A percentile compares a stretch with the other conserved stretches of the same genome.
Evolutionary conservation across 1,140 invertebrate genomes (phyloP).

Genomic region (Drosophila nigrodunni): DNA sequence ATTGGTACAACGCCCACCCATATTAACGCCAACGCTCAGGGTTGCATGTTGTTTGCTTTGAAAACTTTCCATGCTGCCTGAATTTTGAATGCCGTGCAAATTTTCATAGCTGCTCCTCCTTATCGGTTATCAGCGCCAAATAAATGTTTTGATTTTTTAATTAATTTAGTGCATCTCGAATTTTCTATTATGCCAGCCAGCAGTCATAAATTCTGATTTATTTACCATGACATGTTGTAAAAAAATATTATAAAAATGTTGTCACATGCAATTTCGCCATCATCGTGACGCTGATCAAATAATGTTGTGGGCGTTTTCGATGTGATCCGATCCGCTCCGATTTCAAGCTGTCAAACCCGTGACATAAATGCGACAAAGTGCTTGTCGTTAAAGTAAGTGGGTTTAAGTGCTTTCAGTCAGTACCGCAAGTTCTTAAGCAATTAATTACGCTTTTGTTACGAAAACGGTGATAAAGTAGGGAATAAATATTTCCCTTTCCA

Average conservation of each 20-base stretch:
- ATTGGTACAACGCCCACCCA: slow-evolving; percentile 45
- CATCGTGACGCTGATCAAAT: slow-evolving; percentile 3
- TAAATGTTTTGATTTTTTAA: slow-evolving; percentile 60
- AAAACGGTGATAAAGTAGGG: neutral
- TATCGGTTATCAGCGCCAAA: slow-evolving; percentile 49
- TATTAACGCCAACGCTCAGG: no score
- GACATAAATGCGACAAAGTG: slow-evolving; percentile 6
- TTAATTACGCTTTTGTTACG: neutral
- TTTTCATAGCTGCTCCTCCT: slow-evolving; percentile 41
- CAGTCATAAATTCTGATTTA: slow-evolving; percentile 38
- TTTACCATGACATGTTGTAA: slow-evolving; percentile 11
- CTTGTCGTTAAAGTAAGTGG: neutral
- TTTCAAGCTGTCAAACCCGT: slow-evolving; percentile 29
- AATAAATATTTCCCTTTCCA: neutral
- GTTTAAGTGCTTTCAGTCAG: slow-evolving; percentile 1
- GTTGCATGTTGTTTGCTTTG: slow-evolving; percentile 50
- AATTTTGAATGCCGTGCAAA: slow-evolving; percentile 22
- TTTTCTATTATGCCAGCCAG: slow-evolving; percentile 42
- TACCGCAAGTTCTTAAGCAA: neutral
- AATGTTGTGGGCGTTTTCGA: slow-evolving; percentile 8
- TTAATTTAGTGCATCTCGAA: slow-evolving; percentile 61
- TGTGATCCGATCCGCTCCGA: slow-evolving; percentile 8
- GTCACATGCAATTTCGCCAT: slow-evolving; percentile 26
- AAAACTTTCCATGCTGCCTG: slow-evolving; percentile 58
- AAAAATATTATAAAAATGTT: neutral